phyloP scores from a whole-genome alignment of 2,888 invertebrate species.

The Catotricha subobsoleta region DNA sequence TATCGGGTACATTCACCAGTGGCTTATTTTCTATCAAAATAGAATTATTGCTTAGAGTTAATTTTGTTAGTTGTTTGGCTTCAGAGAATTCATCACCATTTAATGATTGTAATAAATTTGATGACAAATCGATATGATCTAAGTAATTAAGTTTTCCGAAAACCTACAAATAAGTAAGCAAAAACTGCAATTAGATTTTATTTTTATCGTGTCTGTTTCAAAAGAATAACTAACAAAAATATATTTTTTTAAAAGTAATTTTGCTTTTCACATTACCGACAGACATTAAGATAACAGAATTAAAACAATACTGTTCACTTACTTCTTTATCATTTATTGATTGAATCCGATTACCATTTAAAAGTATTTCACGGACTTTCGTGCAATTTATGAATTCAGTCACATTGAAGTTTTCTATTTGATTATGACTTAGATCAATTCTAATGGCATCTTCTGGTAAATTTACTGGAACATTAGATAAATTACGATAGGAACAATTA shows the following conservation, averaged over 20 bases:
- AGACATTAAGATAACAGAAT: too few relatives aligned
- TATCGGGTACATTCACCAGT: constrained; percentile 22
- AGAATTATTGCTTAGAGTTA: constrained; percentile 28
- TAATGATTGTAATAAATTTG: constrained; percentile 23
- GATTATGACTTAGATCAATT: constrained; percentile 26
- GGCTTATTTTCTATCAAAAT: constrained; percentile 20
- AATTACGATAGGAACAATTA: constrained; percentile 33
- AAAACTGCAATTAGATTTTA: background rate
- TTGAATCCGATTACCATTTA: constrained; percentile 20
- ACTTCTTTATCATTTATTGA: background rate
- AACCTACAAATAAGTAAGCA: constrained; percentile 17
- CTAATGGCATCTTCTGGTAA: constrained; percentile 21
- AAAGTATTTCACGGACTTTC: constrained; percentile 22
- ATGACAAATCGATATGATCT: constrained; percentile 22
- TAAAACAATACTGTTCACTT: too few relatives aligned
- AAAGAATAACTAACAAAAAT: too few relatives aligned
- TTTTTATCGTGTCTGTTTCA: background rate
- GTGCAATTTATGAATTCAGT: constrained; percentile 21
- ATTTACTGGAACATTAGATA: constrained; percentile 33
- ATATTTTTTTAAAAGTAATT: too few relatives aligned
- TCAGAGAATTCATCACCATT: constrained; percentile 23
- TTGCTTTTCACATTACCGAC: too few relatives aligned
- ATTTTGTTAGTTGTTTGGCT: constrained; percentile 18
- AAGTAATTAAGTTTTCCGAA: constrained; percentile 21
- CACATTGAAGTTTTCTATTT: constrained; percentile 19